Conservation (phyloP, 2,797 vertebrate species). For the Margarornis squamiger region DNA sequence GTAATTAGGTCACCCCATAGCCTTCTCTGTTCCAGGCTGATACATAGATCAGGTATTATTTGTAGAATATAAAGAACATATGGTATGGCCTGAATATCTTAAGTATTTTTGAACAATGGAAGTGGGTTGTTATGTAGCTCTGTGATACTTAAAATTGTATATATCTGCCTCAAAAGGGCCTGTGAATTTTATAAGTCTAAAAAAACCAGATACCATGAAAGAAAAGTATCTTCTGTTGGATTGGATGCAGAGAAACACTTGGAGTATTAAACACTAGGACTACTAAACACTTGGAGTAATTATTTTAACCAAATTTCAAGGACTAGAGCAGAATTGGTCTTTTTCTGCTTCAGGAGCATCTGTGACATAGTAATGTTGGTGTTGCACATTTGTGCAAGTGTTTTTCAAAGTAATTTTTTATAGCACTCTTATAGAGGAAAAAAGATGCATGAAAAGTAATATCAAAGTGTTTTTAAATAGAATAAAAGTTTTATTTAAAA, state of each 20-base stretch:
- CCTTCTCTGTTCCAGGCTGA: neutral
- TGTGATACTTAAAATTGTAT: neutral
- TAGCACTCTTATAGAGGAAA: neutral
- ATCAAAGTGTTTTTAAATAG: constrained; percentile 21
- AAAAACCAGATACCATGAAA: neutral
- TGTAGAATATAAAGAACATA: neutral
- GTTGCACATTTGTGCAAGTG: neutral
- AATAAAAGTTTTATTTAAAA: constrained; percentile 28
- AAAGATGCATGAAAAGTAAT: neutral
- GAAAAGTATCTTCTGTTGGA: neutral
- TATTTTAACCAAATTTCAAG: neutral
- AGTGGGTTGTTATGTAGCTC: neutral
- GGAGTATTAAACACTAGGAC: neutral
- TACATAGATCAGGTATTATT: neutral
- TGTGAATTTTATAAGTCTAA: neutral
- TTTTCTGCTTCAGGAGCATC: neutral
- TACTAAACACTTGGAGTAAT: neutral
- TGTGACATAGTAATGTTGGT: neutral
- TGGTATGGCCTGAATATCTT: neutral
- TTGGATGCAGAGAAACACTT: neutral
- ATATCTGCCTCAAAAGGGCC: neutral
- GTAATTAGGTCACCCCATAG: neutral
- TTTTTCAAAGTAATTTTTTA: neutral
- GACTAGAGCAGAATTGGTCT: neutral
- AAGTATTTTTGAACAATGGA: neutral